Conservation (phyloP, 2,888 invertebrate genomes). For the Tetranychus truncatus region DNA sequence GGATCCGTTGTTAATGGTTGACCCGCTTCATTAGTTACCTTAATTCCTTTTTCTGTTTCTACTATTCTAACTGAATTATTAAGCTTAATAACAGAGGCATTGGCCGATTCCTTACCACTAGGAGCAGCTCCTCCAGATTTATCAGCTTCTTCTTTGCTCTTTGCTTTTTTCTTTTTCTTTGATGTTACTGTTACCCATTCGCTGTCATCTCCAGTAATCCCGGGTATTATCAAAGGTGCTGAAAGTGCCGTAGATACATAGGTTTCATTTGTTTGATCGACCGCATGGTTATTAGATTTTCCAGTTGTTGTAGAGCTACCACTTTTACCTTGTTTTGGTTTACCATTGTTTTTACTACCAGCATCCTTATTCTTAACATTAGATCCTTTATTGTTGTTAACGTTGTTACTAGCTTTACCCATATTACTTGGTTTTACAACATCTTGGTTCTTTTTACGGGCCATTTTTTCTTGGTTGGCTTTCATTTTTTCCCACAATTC, state of each 20-base stretch:
- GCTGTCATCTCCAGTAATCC: constrained; percentile 10
- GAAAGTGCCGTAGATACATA: not conserved
- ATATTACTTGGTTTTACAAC: too few species aligned
- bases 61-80: not conserved
- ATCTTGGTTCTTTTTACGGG: not conserved
- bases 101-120: not conserved
- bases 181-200: constrained; percentile 15
- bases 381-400: too few species aligned
- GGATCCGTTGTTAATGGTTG: constrained; percentile 24
- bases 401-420: not conserved
- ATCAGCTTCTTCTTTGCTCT: not conserved
- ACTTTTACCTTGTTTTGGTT: not conserved
- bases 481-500: constrained; percentile 14
- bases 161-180: constrained; percentile 7
- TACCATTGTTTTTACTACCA: not conserved
- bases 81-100: not conserved
- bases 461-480: not conserved
- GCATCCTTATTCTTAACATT: not conserved
- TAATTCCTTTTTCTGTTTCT: not conserved
- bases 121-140: not conserved
- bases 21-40: constrained; percentile 17
- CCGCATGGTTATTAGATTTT: not conserved
- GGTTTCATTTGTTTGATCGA: not conserved
- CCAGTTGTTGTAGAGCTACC: not conserved
- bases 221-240: constrained; percentile 4